Base-by-base conservation (phyloP, 2,888 invertebrate genomes). In the Subacronicta megacephala region DNA sequence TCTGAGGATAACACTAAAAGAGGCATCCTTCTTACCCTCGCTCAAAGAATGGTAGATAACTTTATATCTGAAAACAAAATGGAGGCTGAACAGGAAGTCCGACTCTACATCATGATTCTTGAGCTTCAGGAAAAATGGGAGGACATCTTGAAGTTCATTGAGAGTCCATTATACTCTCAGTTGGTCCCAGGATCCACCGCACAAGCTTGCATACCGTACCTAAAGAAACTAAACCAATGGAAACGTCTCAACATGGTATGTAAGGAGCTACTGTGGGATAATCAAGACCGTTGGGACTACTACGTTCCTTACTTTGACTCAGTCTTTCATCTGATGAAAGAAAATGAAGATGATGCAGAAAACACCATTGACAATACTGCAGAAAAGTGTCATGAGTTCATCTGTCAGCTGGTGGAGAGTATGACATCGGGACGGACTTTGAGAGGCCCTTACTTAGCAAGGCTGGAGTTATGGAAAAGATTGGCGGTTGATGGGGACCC, bases 1-100 rank as follows among this genome's bases (percentile, higher is more conserved):
- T 83, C 90, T 10, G 91, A 92, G 6, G 95, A 96, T 74, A 85
- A 88, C 7, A 92, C 95, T 1, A 96, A 96, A 82, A 93, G 90
- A 66, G 95, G 95, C 63, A 95, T 99, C 68, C 96, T 97, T 20
- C 95, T 99, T 26, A 96, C 97, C 2, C 93, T 99, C 60, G 99
- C 99, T 6, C 98, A 99, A 87, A 95, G 98, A 85, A 99, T 99
- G 99, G 96, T 99, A 23, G 96, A 97, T 75, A 99, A 99, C 87
- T 96, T 98, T 83, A 96, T 98, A 52, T 94, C 95, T 5, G 98
- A 98, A 64, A 96, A 97, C 72, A 98, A 98, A 93, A 95, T 98
- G 81, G 98, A 98, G 84, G 98, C 98, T 0, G 99, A 99, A 85
- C 98, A 98, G 89, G 99, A 99, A 88, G 97, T 98, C 0, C 96